Percentiles rank a stretch among this genome's conserved stretches.
Conservation (phyloP, 2,888 invertebrate genomes). For the Cataglyphis cursor region DNA sequence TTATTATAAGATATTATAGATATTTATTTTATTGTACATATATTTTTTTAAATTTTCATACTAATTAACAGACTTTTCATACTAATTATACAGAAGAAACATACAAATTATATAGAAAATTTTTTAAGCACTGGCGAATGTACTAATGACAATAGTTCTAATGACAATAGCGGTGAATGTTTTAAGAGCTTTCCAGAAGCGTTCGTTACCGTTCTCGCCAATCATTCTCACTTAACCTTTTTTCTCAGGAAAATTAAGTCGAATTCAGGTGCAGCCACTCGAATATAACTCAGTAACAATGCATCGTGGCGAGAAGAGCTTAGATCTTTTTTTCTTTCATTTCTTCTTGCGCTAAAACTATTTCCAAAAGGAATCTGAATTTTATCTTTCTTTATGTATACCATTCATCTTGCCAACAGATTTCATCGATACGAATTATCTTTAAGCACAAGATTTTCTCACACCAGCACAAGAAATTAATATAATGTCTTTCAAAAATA, state of each 20-base stretch:
- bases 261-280: conserved; percentile 78
- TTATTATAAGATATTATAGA: neutral
- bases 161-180: conserved; percentile 75
- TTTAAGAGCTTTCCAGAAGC: conserved; percentile 77
- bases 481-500: neutral
- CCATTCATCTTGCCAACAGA: neutral
- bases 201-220: conserved; percentile 67
- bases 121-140: conserved; percentile 32
- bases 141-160: conserved; percentile 47
- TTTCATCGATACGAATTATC: conserved; percentile 14
- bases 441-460: neutral
- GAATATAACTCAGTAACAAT: conserved; percentile 81
- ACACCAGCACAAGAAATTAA: neutral
- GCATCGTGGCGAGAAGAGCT: conserved; percentile 64
- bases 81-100: neutral
- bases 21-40: neutral
- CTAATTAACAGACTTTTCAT: neutral
- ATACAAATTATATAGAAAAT: neutral
- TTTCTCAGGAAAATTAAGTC: conserved; percentile 80
- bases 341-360: conserved; percentile 6
- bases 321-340: conserved; percentile 31
- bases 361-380: conserved; percentile 54
- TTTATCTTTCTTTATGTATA: conserved; percentile 58
- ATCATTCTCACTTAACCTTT: conserved; percentile 79
- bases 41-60: too few species aligned